phyloP scores from a whole-genome alignment of 2,888 invertebrate species.

The Spodoptera littoralis region DNA sequence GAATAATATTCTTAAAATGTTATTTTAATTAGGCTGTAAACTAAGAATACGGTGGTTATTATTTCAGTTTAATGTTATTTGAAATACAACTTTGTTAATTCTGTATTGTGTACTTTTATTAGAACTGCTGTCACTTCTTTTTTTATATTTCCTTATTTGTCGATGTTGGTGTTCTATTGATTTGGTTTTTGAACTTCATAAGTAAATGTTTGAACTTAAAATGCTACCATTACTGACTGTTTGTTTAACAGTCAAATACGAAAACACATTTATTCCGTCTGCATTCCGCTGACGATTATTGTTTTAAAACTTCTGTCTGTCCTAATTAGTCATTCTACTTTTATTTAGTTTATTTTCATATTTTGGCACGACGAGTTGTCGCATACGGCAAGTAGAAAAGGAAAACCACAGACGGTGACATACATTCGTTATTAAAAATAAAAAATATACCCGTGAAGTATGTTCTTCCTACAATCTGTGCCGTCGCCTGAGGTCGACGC shows the following conservation, averaged over 20 bases:
- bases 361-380: constrained; percentile 27
- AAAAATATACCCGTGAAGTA: constrained; percentile 20
- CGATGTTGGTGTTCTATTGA: constrained; percentile 8
- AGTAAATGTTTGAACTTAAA: constrained; percentile 18
- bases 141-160: constrained; percentile 5
- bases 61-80: constrained; percentile 21
- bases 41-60: constrained; percentile 10
- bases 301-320: constrained; percentile 10
- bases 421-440: constrained; percentile 43
- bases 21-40: constrained; percentile 16
- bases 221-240: constrained; percentile 17
- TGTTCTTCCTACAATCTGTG: constrained; percentile 38
- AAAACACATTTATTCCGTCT: constrained; percentile 9
- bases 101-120: background rate
- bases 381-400: constrained; percentile 35
- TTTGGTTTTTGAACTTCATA: background rate
- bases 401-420: constrained; percentile 25
- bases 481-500: constrained; percentile 57
- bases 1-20: constrained; percentile 35
- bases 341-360: constrained; percentile 27
- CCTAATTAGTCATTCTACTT: constrained; percentile 18
- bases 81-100: constrained; percentile 2
- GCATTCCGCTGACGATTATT: constrained; percentile 17
- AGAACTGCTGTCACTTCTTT: constrained; percentile 9
- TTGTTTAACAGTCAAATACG: constrained; percentile 31